Base-by-base conservation (phyloP, 1,140 invertebrate species). In the Scaptomyza hsui region DNA sequence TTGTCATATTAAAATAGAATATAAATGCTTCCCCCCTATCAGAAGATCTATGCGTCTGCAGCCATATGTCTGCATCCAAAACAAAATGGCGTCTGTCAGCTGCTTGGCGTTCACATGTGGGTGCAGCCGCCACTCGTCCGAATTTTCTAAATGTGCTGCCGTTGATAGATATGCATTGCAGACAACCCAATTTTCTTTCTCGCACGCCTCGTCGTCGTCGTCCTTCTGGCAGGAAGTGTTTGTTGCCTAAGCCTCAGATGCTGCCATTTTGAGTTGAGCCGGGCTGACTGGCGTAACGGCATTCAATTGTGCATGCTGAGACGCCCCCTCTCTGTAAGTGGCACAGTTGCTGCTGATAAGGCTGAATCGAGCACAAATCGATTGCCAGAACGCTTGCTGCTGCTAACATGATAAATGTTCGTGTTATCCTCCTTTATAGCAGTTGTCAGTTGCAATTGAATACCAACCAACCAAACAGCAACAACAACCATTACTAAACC, bases 391-490 rank as follows among this genome's bases (percentile, higher is more conserved):
- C 68, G 62, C 74, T 74, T 68, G 59, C 74, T 74, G 74, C 64
- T 61, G 64, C 59, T n/a, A 85, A 73, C 69, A 81, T 85, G 81
- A 85, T 85, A 71, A 75, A 85, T 85, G 81, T 72, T 49, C 73
- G 15, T 81, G 72, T 71, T 86, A 86, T 85, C 73, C 81, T 86
- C 69, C 69, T 62, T 49, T 64, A 72, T 26, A 65, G 65, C 52
- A 79, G 77, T 77, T 85, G 81, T 85, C 81, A 85, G 56, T 86
- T 85, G 81, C 81, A 85, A 80, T 70, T 76, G 77, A 70, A 85
- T 76, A 48, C 56, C 45, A 53, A 13, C 55, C 26, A 41, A 44
- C 45, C n/a, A n/a, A 29, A 9, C 26, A 29, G 6, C 24, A 24
- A 24, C 24, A 69, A 37, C 48, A 52, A 53, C 15, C 60, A 48